These are phyloP conservation scores for Salvelinus namaycush DNA, from an alignment of 2,113 vertebrate species.

Conservation along the genomic window DNA sequence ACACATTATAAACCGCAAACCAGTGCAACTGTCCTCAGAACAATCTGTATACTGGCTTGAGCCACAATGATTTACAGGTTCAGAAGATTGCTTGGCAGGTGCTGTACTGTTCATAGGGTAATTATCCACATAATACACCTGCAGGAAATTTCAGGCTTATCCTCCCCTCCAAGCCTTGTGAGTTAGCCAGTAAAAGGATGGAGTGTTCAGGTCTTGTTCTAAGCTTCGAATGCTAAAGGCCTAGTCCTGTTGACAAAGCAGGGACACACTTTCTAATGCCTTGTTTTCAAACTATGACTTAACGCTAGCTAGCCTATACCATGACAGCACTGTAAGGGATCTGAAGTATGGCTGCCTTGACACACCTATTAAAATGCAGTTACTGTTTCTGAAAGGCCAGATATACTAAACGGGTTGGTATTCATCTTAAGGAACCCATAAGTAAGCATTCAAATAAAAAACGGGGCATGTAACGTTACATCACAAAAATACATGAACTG, in stretches of 20 bases:
- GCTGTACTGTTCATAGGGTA: slow-evolving; percentile 22
- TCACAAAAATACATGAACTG: too few species aligned
- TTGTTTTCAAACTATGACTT: not conserved
- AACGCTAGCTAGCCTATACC: not conserved
- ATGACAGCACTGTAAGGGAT: not conserved
- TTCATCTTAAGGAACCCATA: too few species aligned
- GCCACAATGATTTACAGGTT: slow-evolving; percentile 23
- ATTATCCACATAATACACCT: slow-evolving; percentile 28
- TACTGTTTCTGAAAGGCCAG: too few species aligned
- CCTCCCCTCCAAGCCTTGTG: slow-evolving; percentile 19
- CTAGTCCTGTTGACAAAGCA: not conserved
- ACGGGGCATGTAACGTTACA: too few species aligned
- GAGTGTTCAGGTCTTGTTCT: slow-evolving; percentile 9
- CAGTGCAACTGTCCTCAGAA: too few species aligned
- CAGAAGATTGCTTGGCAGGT: slow-evolving; percentile 32
- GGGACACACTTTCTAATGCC: not conserved
- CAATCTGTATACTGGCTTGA: not conserved
- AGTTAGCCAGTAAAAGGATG: slow-evolving; percentile 17
- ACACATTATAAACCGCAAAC: not conserved
- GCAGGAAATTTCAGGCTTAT: slow-evolving; percentile 19
- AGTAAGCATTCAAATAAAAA: too few species aligned
- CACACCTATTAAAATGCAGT: too few species aligned
- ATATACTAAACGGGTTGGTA: too few species aligned
- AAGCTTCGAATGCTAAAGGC: not conserved
- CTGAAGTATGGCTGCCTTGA: not conserved